These are phyloP conservation scores for Campopleginae sp. DNA, from an alignment of 2,888 invertebrate species.

Conservation along the genomic window DNA sequence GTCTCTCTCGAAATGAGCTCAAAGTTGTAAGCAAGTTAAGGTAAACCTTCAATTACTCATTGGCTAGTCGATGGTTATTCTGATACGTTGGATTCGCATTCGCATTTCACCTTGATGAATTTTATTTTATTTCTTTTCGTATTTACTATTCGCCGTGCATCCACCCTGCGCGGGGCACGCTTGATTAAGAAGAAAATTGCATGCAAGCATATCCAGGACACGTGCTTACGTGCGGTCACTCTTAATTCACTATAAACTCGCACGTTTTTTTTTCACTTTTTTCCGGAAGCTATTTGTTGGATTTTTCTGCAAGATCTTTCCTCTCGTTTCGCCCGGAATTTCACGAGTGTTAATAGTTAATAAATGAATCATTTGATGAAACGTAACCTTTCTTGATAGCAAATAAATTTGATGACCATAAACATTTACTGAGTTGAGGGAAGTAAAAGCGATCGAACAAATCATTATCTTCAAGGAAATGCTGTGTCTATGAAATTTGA, in stretches of 20 bases:
- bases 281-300: neutral
- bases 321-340: too few relatives aligned
- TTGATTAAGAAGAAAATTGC: neutral
- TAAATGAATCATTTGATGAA: too few relatives aligned
- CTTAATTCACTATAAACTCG: neutral
- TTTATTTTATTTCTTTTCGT: neutral
- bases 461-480: too few relatives aligned
- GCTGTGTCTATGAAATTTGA: too few relatives aligned
- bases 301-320: neutral
- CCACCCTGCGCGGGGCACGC: neutral
- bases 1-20: too few relatives aligned
- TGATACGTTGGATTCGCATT: too few relatives aligned
- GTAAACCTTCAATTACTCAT: neutral
- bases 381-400: too few relatives aligned
- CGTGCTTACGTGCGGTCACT: neutral
- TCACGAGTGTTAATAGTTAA: too few relatives aligned
- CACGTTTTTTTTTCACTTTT: neutral
- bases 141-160: neutral
- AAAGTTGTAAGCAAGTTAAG: neutral
- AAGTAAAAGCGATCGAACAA: too few relatives aligned
- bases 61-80: neutral
- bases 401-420: too few relatives aligned
- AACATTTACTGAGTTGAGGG: too few relatives aligned
- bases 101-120: neutral
- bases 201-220: neutral